These are phyloP conservation scores for Ctenopoma multispine DNA, from an alignment of 2,797 vertebrate genomes.

Conservation along the genomic window DNA sequence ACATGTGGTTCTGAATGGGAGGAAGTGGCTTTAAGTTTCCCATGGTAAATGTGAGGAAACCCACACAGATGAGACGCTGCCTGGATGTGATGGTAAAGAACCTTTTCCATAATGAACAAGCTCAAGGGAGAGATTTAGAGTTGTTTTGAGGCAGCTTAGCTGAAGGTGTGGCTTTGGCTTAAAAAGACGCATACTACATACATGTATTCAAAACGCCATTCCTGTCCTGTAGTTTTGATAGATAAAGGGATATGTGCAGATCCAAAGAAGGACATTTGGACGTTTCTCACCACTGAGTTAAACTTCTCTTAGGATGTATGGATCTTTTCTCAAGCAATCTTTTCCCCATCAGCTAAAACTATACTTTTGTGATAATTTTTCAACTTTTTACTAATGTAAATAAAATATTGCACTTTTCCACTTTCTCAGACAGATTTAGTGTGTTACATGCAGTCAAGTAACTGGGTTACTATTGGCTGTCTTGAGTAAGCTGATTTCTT, in stretches of 20 bases:
- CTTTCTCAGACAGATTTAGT: neutral
- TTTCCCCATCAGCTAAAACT: neutral
- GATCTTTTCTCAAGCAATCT: neutral
- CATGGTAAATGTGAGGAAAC: conserved; percentile 70
- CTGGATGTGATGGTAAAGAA: conserved; percentile 51
- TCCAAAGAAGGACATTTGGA: neutral
- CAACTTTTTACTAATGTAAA: neutral
- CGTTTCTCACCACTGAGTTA: neutral
- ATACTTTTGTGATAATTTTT: neutral
- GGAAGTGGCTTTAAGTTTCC: conserved; percentile 80
- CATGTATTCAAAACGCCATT: neutral
- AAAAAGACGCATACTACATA: neutral
- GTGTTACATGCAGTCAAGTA: no score
- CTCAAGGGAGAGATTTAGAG: conserved; percentile 50
- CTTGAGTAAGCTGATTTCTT: no score
- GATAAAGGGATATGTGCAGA: neutral
- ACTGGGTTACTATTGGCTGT: no score
- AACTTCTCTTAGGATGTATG: neutral
- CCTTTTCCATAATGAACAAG: conserved; percentile 51
- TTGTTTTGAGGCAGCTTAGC: conserved; percentile 45
- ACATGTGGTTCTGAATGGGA: conserved; percentile 75
- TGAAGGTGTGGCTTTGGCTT: conserved; percentile 33
- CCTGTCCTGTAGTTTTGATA: neutral
- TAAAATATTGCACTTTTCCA: neutral
- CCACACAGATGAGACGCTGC: conserved; percentile 49